Conservation (phyloP, 1,140 invertebrate genomes). For the Drosophila mauritiana region DNA sequence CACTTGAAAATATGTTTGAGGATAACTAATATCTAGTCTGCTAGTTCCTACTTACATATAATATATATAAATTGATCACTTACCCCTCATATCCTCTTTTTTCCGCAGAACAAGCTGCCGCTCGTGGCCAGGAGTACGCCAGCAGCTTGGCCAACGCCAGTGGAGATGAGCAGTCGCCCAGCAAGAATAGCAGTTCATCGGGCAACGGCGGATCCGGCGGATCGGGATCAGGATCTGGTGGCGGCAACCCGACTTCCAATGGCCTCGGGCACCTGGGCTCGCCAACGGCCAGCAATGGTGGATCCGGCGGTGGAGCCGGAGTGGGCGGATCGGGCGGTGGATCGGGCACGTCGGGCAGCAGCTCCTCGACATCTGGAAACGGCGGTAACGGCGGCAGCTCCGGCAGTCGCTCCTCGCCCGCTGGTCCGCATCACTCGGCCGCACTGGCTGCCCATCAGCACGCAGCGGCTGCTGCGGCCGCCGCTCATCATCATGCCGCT, state of each 20-base stretch:
- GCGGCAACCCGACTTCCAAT: constrained; percentile 34
- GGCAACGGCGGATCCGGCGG: constrained; percentile 16
- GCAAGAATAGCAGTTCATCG: constrained; percentile 44
- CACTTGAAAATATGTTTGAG: neutral
- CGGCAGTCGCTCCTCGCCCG: constrained; percentile 55
- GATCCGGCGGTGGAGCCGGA: neutral
- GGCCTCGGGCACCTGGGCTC: constrained; percentile 30
- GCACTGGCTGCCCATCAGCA: constrained; percentile 73
- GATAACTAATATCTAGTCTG: too few species aligned
- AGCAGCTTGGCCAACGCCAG: constrained; percentile 72
- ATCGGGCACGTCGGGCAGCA: constrained; percentile 11
- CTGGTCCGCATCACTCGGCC: constrained; percentile 52
- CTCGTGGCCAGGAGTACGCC: constrained; percentile 76
- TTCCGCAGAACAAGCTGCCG: constrained; percentile 71
- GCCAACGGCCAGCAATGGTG: constrained; percentile 39
- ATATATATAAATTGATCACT: too few species aligned
- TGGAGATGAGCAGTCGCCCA: constrained; percentile 76
- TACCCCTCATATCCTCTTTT: neutral
- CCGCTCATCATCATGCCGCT: constrained; percentile 73
- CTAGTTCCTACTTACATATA: too few species aligned
- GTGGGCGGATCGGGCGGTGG: constrained; percentile 2
- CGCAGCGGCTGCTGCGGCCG: constrained; percentile 66
- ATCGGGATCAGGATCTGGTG: constrained; percentile 8
- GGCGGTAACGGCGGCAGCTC: constrained; percentile 2
- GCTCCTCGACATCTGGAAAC: constrained; percentile 10